Evolutionary conservation across 2,113 vertebrate species (phyloP).

Genomic region (Campylorhamphus procurvoides): DNA sequence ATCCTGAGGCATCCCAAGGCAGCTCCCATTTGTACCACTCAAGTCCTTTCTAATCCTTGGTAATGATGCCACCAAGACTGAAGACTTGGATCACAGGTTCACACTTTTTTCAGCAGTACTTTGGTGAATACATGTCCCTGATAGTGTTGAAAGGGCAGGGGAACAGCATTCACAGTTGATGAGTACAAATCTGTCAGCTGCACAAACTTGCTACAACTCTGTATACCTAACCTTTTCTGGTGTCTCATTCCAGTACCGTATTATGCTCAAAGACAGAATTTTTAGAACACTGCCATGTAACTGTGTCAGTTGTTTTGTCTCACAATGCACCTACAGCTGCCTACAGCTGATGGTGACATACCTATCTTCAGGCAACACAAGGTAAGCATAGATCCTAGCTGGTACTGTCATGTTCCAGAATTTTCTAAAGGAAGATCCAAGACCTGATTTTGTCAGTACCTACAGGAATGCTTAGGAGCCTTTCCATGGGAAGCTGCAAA

Average conservation of each 20-base stretch:
- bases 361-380: neutral
- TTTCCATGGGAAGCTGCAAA: neutral
- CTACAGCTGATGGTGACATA: neutral
- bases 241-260: neutral
- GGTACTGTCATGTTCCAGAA: neutral
- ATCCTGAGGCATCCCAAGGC: neutral
- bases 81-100: neutral
- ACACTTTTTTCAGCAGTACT: neutral
- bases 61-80: neutral
- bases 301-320: neutral
- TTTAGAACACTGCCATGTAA: neutral
- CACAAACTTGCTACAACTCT: neutral
- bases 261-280: neutral
- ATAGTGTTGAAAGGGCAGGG: neutral
- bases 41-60: neutral
- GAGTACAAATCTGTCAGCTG: neutral
- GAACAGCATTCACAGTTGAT: neutral
- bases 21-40: neutral
- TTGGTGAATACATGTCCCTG: neutral
- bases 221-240: neutral
- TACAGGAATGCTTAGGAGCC: neutral
- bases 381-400: neutral
- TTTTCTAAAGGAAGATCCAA: neutral
- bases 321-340: neutral
- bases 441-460: neutral